Evolutionary conservation across 2,888 invertebrate species (phyloP).

Genomic region (Pyrrhosoma nymphula): DNA sequence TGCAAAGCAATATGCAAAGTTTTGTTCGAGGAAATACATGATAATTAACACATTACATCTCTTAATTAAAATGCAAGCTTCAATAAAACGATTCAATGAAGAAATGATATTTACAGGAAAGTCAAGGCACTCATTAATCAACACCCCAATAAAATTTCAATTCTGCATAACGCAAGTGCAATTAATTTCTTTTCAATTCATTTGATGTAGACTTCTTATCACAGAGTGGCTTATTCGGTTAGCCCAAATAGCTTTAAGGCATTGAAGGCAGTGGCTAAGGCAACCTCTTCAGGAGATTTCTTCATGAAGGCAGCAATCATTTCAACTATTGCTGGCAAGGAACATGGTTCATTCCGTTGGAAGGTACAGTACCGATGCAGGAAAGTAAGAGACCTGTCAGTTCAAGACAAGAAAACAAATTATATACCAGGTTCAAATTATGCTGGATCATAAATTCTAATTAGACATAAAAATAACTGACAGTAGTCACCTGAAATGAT

Average conservation of each 20-base stretch:
- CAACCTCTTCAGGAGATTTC: constrained; percentile 92
- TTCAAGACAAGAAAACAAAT: constrained; percentile 58
- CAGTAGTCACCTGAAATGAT: no score
- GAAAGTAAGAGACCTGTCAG: constrained; percentile 86
- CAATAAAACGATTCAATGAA: background rate
- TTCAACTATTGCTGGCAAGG: constrained; percentile 94
- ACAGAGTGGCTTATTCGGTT: constrained; percentile 81
- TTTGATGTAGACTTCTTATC: background rate
- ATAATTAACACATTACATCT: background rate
- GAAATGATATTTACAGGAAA: background rate
- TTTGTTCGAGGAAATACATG: background rate
- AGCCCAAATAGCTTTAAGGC: constrained; percentile 94
- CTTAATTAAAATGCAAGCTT: constrained; percentile 11
- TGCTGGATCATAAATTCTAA: no score
- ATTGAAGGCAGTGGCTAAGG: constrained; percentile 93
- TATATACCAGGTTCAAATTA: no score
- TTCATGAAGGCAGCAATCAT: constrained; percentile 95
- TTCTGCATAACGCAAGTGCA: background rate
- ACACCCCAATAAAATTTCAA: constrained; percentile 22
- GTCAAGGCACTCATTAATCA: constrained; percentile 22
- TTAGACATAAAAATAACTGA: no score
- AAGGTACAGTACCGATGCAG: constrained; percentile 95
- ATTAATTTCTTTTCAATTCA: background rate
- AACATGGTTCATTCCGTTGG: constrained; percentile 97
- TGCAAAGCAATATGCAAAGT: background rate